Conservation (phyloP, 2,113 vertebrate species). For the Tachycineta bicolor region DNA sequence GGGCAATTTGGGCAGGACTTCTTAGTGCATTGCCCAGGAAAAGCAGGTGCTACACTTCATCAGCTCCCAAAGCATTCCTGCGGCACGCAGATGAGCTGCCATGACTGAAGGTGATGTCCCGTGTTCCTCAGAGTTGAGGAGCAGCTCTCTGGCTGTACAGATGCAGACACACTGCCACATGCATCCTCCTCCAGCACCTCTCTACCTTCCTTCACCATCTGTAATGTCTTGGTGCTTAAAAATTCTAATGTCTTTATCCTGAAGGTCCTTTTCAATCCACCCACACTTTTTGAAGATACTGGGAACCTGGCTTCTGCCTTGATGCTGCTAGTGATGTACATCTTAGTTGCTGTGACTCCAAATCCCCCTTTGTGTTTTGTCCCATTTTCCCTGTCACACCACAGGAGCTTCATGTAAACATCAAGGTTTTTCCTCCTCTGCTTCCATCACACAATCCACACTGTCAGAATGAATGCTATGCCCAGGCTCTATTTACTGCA, state of each 20-base stretch:
- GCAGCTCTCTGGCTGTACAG: background rate
- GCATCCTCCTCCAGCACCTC: background rate
- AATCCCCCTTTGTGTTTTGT: background rate
- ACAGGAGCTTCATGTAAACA: background rate
- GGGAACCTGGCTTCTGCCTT: background rate
- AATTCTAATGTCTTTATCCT: background rate
- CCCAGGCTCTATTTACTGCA: background rate
- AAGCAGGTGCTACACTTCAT: background rate
- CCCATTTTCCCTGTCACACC: background rate
- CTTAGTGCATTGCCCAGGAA: background rate
- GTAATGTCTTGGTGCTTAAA: background rate
- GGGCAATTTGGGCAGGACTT: background rate
- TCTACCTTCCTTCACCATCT: background rate
- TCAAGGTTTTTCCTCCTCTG: background rate
- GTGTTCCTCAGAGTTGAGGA: background rate
- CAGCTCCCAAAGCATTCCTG: background rate
- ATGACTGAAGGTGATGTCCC: background rate
- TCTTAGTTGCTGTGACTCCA: background rate
- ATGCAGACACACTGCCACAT: background rate
- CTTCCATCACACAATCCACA: background rate
- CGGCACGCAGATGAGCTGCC: fast-evolving
- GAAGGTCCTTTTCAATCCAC: background rate
- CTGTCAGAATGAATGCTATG: background rate
- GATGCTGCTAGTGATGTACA: background rate
- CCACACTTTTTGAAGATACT: background rate